Evolutionary conservation across 2,888 invertebrate genomes (phyloP).

Genomic region (Andrena fulva): DNA sequence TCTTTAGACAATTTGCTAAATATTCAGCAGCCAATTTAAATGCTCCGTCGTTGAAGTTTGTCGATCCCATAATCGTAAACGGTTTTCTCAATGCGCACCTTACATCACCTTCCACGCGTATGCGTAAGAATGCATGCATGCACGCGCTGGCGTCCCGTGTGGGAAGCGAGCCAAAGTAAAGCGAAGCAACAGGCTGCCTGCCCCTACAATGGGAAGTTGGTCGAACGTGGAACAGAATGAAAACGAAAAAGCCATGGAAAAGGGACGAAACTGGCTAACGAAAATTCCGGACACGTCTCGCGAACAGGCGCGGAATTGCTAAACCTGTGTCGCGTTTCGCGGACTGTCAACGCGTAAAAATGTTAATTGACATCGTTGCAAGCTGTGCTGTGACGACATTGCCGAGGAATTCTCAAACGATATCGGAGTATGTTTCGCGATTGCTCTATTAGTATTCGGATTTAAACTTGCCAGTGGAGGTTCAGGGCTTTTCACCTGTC

Average conservation of each 20-base stretch:
- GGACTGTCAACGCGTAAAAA: slow-evolving; percentile 1
- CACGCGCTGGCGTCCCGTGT: slow-evolving; percentile 71
- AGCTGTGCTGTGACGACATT: neutral
- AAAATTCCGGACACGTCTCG: slow-evolving; percentile 38
- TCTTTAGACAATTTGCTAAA: too few relatives aligned
- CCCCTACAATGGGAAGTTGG: slow-evolving; percentile 69
- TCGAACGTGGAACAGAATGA: slow-evolving; percentile 64
- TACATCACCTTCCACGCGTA: slow-evolving; percentile 1
- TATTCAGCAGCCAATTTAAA: too few relatives aligned
- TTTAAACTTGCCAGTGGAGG: neutral
- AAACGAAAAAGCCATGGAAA: slow-evolving; percentile 33
- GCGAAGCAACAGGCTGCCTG: slow-evolving; percentile 78
- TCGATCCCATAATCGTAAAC: neutral
- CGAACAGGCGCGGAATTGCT: neutral
- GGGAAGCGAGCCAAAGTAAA: slow-evolving; percentile 75
- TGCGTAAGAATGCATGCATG: slow-evolving; percentile 35
- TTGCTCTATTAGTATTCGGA: neutral
- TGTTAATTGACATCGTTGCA: neutral
- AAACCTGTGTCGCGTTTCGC: neutral
- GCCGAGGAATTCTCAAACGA: neutral
- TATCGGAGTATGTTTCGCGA: neutral
- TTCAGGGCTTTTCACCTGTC: neutral
- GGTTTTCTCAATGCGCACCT: neutral
- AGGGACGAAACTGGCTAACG: slow-evolving; percentile 1
- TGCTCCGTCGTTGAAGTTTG: too few relatives aligned